A percentile compares a stretch with the other conserved stretches of the same genome.
Evolutionary conservation across 2,888 invertebrate genomes (phyloP).

Genomic region (Campoletis raptor): DNA sequence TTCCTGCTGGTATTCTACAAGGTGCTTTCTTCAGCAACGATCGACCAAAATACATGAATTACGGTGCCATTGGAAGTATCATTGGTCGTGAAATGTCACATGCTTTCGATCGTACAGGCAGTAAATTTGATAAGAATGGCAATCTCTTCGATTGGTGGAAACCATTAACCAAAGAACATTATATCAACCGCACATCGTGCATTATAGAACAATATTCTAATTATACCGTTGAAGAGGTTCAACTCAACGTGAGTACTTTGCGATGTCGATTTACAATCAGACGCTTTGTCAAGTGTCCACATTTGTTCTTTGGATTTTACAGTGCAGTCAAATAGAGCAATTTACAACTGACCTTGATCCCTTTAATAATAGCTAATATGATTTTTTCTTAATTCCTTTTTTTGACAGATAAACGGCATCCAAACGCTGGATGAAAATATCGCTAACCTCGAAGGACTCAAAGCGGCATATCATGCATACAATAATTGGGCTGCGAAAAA

Average conservation of each 20-base stretch:
- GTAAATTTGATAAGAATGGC: not conserved
- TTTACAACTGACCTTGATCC: too few relatives aligned
- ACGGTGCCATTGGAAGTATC: constrained; percentile 2
- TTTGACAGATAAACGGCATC: constrained; percentile 92
- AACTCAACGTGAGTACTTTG: constrained; percentile 88
- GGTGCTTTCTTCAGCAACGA: constrained; percentile 96
- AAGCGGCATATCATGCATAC: constrained; percentile 95
- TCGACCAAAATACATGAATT: constrained; percentile 91
- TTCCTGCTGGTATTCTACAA: constrained; percentile 97
- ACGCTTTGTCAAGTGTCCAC: too few relatives aligned
- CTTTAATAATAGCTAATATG: too few relatives aligned
- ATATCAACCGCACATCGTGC: not conserved
- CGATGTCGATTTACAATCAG: not conserved
- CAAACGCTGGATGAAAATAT: constrained; percentile 98
- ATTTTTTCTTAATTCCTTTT: constrained; percentile 2
- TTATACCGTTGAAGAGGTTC: constrained; percentile 71
- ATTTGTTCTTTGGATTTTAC: not conserved
- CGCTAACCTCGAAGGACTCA: constrained; percentile 97
- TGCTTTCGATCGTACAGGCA: not conserved
- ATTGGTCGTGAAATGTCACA: not conserved
- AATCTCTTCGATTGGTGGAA: not conserved
- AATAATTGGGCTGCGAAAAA: constrained; percentile 90
- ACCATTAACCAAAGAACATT: not conserved
- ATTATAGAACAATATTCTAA: not conserved
- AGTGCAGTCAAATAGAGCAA: too few relatives aligned